Evolutionary conservation across 2,888 invertebrate genomes (phyloP).

Genomic region (Chirona hameri): DNA sequence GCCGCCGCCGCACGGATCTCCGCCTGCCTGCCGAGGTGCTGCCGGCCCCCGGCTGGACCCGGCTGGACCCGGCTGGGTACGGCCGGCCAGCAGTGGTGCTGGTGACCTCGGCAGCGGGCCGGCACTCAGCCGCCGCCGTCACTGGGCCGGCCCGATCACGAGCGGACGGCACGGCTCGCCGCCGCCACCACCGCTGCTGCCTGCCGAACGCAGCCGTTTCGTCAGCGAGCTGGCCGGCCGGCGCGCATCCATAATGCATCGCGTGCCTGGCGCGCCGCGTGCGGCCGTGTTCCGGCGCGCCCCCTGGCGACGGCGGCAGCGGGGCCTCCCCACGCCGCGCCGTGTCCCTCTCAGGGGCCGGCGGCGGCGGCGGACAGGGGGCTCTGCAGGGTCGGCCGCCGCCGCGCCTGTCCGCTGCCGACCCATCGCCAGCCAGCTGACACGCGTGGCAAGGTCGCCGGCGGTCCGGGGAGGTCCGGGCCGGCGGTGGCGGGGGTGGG

Average conservation of each 20-base stretch:
- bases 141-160: background rate
- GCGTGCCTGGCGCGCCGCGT: background rate
- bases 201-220: background rate
- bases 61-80: too few species aligned
- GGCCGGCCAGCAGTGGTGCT: too few species aligned
- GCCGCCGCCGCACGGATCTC: too few species aligned
- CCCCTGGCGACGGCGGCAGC: background rate
- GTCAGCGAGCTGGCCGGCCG: background rate
- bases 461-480: background rate
- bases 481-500: too few species aligned
- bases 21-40: too few species aligned
- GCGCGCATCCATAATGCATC: background rate
- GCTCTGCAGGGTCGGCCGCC: background rate
- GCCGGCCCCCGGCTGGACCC: too few species aligned
- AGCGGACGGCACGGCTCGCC: background rate
- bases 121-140: background rate
- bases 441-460: background rate
- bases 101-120: too few species aligned
- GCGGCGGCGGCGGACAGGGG: background rate
- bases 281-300: background rate
- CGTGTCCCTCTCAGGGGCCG: too few species aligned
- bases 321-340: too few species aligned
- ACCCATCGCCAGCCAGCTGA: background rate
- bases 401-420: background rate
- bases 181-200: background rate